Conservation (phyloP, 2,113 vertebrate species). For the Melanerpes formicivorus region DNA sequence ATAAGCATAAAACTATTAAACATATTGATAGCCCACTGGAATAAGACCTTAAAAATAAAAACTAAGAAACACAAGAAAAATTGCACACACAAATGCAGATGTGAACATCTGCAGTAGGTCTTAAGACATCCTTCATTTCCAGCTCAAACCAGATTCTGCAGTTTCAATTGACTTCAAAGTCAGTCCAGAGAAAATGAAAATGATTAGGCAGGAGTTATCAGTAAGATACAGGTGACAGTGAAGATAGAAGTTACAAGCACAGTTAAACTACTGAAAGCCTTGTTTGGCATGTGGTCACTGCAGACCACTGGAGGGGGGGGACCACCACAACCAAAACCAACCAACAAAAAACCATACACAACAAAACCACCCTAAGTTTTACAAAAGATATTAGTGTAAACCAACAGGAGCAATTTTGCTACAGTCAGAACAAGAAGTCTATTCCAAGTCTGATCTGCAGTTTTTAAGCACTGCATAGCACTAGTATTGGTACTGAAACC, state of each 20-base stretch:
- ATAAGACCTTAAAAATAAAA: background rate
- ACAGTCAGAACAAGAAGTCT: conserved; percentile 5
- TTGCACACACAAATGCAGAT: too few species aligned
- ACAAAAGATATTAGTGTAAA: background rate
- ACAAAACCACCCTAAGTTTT: background rate
- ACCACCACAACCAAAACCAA: too few species aligned
- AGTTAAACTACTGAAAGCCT: background rate
- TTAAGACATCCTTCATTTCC: background rate
- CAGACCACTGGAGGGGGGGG: background rate
- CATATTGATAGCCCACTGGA: background rate
- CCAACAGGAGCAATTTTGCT: background rate
- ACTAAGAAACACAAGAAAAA: background rate
- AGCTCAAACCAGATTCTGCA: background rate
- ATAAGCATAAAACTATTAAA: background rate
- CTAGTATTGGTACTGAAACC: background rate
- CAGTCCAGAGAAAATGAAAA: conserved; percentile 6
- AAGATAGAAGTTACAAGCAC: background rate
- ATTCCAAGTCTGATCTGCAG: background rate
- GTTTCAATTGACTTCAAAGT: background rate
- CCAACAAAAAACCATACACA: too few species aligned
- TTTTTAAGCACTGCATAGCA: background rate
- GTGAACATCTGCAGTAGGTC: background rate
- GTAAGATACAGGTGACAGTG: background rate
- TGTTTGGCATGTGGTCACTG: background rate
- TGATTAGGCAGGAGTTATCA: background rate